A percentile compares a stretch with the other conserved stretches of the same genome.
Evolutionary conservation across 2,113 vertebrate genomes (phyloP).

Genomic region (Dendrocopos noguchii): DNA sequence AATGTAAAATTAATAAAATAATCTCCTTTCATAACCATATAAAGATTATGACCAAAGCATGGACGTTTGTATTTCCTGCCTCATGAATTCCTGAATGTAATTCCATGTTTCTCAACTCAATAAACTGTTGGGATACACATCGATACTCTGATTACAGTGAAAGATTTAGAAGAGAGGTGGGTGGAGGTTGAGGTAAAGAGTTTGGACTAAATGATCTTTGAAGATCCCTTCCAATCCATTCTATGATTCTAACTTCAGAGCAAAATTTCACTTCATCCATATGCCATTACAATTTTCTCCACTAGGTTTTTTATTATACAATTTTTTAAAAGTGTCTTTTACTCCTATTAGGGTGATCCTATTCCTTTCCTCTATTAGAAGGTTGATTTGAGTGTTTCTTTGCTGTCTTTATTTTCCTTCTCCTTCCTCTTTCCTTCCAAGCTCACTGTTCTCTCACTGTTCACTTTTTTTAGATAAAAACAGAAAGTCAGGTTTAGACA

Average conservation of each 20-base stretch:
- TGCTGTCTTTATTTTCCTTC: not conserved
- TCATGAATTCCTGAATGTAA: not conserved
- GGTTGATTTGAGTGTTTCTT: not conserved
- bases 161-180: not conserved
- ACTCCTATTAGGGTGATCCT: not conserved
- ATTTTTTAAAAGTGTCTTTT: not conserved
- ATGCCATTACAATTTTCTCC: not conserved
- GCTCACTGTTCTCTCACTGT: not conserved
- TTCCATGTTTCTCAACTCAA: not conserved
- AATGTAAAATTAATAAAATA: not conserved
- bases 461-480: not conserved
- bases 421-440: not conserved
- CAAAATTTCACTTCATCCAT: not conserved
- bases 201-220: not conserved
- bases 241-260: not conserved
- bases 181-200: not conserved
- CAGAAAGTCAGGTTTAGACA: not conserved
- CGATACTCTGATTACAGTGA: not conserved
- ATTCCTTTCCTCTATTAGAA: not conserved
- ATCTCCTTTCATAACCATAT: not conserved
- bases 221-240: too few species aligned
- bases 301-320: not conserved
- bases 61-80: not conserved
- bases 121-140: not conserved
- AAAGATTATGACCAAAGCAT: not conserved